Evolutionary conservation across 2,888 invertebrate species (phyloP).

Genomic region (Sinotaia quadrata): DNA sequence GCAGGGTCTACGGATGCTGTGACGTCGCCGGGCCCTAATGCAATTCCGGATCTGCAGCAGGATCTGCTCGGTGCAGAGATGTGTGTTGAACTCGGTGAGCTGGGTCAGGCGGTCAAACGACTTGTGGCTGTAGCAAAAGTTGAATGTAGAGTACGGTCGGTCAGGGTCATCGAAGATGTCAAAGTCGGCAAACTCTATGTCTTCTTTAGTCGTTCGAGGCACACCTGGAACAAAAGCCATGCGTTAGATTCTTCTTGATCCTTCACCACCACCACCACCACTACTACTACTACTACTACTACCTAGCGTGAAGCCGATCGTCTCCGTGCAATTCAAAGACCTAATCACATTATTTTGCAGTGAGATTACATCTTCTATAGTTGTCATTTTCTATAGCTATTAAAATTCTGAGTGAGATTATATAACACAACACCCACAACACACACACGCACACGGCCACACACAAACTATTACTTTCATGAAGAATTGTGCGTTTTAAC

Average conservation of each 20-base stretch:
- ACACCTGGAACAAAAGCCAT: constrained; percentile 59
- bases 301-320: not conserved
- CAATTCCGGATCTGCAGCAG: constrained; percentile 65
- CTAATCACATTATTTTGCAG: too few relatives aligned
- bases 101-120: constrained; percentile 71
- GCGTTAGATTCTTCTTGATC: not conserved
- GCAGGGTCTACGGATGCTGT: constrained; percentile 52
- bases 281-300: not conserved
- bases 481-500: too few relatives aligned
- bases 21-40: constrained; percentile 54
- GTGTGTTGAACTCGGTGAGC: constrained; percentile 73
- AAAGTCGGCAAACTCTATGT: constrained; percentile 72
- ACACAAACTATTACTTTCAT: too few relatives aligned
- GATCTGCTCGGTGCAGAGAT: constrained; percentile 66
- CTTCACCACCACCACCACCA: not conserved
- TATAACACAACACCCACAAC: too few relatives aligned
- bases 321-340: not conserved
- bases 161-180: constrained; percentile 72
- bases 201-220: constrained; percentile 70
- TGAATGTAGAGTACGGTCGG: constrained; percentile 72
- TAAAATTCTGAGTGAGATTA: too few relatives aligned
- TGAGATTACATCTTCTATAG: too few relatives aligned
- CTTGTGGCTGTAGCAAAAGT: constrained; percentile 71
- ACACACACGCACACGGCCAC: too few relatives aligned
- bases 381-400: too few relatives aligned